Percentiles rank a stretch among this genome's conserved stretches.
Evolutionary conservation across 1,140 invertebrate species (phyloP).

Genomic region (Reticulitermes speratus): DNA sequence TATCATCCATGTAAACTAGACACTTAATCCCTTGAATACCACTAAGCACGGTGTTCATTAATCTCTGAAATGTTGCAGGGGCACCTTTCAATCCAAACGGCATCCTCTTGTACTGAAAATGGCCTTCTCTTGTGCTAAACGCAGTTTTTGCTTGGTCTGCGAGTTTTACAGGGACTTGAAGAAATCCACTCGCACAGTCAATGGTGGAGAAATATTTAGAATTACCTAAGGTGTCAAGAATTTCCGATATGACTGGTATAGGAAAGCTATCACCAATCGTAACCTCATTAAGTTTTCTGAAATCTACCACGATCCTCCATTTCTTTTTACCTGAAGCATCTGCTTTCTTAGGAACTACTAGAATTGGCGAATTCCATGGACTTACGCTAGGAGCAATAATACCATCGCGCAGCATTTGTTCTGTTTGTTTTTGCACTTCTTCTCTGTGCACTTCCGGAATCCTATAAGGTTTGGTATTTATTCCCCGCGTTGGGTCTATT

Average conservation of each 20-base stretch:
- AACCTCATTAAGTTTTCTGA: constrained; percentile 43
- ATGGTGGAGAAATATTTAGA: constrained; percentile 46
- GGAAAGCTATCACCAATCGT: constrained; percentile 49
- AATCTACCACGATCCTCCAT: constrained; percentile 47
- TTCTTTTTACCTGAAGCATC: constrained; percentile 46
- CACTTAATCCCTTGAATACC: constrained; percentile 41
- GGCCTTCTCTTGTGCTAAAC: constrained; percentile 44
- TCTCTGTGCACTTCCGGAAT: constrained; percentile 44
- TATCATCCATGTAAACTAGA: constrained; percentile 49
- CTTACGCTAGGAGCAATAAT: constrained; percentile 42
- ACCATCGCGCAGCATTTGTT: constrained; percentile 46
- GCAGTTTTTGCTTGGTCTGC: constrained; percentile 49
- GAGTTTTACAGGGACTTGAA: constrained; percentile 49
- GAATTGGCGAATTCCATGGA: constrained; percentile 7
- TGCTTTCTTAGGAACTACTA: constrained; percentile 32
- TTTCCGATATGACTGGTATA: constrained; percentile 51
- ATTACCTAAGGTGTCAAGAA: constrained; percentile 47
- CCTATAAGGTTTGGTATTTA: constrained; percentile 42
- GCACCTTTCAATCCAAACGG: constrained; percentile 42
- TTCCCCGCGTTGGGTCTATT: constrained; percentile 33
- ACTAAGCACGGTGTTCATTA: constrained; percentile 44
- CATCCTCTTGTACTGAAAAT: constrained; percentile 46
- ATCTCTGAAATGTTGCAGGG: constrained; percentile 40
- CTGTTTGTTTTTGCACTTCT: constrained; percentile 46
- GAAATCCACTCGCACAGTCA: constrained; percentile 51